A percentile compares a stretch with the other conserved stretches of the same genome.
phyloP scores from a whole-genome alignment of 2,888 invertebrate species.

The Notodonta dromedarius region DNA sequence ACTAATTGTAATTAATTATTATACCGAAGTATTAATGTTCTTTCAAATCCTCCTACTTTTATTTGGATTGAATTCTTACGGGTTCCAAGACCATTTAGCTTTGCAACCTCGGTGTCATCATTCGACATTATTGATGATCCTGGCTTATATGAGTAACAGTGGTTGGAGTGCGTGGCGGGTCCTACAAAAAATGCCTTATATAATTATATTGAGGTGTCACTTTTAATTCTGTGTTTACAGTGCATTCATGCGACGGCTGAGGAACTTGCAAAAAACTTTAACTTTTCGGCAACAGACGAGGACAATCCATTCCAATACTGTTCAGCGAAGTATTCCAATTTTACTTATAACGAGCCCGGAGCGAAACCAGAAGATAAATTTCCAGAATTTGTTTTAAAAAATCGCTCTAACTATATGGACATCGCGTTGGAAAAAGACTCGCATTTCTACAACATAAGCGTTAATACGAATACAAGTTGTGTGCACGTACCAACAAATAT shows the following conservation, averaged over 20 bases:
- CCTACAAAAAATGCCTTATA: too few species aligned
- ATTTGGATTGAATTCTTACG: too few species aligned
- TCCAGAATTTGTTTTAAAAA: slow-evolving; percentile 65
- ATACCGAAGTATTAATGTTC: too few species aligned
- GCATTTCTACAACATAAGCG: slow-evolving; percentile 93
- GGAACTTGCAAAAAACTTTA: slow-evolving; percentile 85
- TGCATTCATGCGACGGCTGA: slow-evolving; percentile 92
- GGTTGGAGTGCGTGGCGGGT: too few species aligned
- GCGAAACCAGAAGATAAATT: slow-evolving; percentile 13
- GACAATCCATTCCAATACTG: slow-evolving; percentile 85
- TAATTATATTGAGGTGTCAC: neutral
- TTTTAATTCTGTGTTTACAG: slow-evolving; percentile 62
- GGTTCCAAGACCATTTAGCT: too few species aligned
- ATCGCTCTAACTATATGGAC: slow-evolving; percentile 71
- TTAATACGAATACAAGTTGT: slow-evolving; percentile 91
- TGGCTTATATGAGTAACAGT: too few species aligned
- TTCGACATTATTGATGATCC: too few species aligned
- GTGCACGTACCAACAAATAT: slow-evolving; percentile 98
- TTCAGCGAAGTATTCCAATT: slow-evolving; percentile 91
- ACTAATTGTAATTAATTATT: too few species aligned
- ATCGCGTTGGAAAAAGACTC: slow-evolving; percentile 88
- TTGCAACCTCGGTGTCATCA: too few species aligned
- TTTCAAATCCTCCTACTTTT: too few species aligned
- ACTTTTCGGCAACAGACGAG: slow-evolving; percentile 65
- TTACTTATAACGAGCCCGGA: slow-evolving; percentile 54